Base-by-base conservation (phyloP, 2,797 vertebrate species). In the Paramormyrops hopkinsi region DNA sequence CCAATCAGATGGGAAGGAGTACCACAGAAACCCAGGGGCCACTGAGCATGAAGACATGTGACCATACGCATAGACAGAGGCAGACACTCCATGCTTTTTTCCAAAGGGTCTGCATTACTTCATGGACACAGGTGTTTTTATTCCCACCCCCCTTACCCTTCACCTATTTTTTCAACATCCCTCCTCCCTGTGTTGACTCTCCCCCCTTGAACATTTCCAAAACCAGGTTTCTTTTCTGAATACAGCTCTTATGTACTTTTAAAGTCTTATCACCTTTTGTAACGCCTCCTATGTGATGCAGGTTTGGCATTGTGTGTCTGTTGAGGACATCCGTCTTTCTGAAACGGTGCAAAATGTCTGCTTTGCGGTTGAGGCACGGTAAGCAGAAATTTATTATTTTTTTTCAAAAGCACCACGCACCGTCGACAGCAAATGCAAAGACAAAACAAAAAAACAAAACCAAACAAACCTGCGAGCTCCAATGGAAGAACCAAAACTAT, bases 241-340 rank as follows among this genome's bases (percentile, higher is more conserved):
- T 89, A 89, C 83, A 89, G 59, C 89, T 87, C 86, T 33, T 89
- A 84, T 89, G 89, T 89, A 50, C 89, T 87, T 85, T 89, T 86
- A 85, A 69, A 54, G 92, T 95, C 95, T 96, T 97, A 95, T 96
- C 95, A 95, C 97, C 97, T 97, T 69, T 93, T 96, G 95, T 97
- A 97, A 97, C 97, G 92, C 96, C 96, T 96, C 95, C 96, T 95
- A 97, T 98, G 97, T 99, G 97, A 98, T 98, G 96, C 98, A 99
- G 98, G 98, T 98, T 96, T 97, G 97, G 97, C 97, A 97, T 97
- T 97, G 94, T 97, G 96, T 97, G 96, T 97, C 97, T 96, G 96
- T 96, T 97, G 97, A 95, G 96, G 97, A 96, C 97, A 96, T 92
- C 96, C 96, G 96, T 96, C 96, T 96, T 94, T 97, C 96, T 97